A percentile compares a stretch with the other conserved stretches of the same genome.
These are phyloP conservation scores for Idaea biselata DNA, from an alignment of 2,888 invertebrate genomes.

Conservation along the genomic window DNA sequence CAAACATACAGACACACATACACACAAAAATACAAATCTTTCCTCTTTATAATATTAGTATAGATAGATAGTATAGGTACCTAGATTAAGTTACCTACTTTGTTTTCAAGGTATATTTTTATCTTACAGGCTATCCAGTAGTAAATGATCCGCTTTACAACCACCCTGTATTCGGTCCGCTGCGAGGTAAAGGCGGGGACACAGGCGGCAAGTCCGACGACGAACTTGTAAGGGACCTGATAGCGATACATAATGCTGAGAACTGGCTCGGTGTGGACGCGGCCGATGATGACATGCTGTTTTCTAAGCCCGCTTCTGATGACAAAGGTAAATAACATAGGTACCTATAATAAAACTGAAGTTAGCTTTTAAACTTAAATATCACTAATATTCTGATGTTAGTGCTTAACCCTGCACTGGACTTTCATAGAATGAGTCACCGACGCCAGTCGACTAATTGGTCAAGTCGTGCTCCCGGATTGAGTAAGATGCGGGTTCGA, in stretches of 20 bases:
- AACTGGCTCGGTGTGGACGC: constrained; percentile 96
- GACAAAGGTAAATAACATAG: constrained; percentile 75
- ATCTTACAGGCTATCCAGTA: constrained; percentile 91
- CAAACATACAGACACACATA: too few relatives aligned
- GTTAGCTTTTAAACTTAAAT: too few relatives aligned
- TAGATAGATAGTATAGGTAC: too few relatives aligned
- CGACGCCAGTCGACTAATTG: too few relatives aligned
- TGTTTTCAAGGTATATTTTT: neutral
- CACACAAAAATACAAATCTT: too few relatives aligned
- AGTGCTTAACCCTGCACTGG: too few relatives aligned
- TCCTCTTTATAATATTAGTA: too few relatives aligned
- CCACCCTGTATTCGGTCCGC: constrained; percentile 96
- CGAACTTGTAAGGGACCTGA: constrained; percentile 91
- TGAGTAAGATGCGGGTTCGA: too few relatives aligned
- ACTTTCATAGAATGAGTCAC: too few relatives aligned
- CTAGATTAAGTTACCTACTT: neutral
- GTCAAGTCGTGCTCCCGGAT: too few relatives aligned
- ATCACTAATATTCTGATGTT: too few relatives aligned
- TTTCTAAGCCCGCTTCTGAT: constrained; percentile 87
- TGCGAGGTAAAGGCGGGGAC: constrained; percentile 93
- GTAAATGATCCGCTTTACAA: constrained; percentile 99
- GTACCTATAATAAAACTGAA: too few relatives aligned
- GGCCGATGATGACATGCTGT: constrained; percentile 91
- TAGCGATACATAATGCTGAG: constrained; percentile 95
- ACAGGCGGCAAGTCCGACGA: constrained; percentile 94